Evolutionary conservation across 2,888 invertebrate genomes (phyloP), one percentile per base, ranked within the genome.

Genomic region (Dicranocentrus wangi): DNA sequence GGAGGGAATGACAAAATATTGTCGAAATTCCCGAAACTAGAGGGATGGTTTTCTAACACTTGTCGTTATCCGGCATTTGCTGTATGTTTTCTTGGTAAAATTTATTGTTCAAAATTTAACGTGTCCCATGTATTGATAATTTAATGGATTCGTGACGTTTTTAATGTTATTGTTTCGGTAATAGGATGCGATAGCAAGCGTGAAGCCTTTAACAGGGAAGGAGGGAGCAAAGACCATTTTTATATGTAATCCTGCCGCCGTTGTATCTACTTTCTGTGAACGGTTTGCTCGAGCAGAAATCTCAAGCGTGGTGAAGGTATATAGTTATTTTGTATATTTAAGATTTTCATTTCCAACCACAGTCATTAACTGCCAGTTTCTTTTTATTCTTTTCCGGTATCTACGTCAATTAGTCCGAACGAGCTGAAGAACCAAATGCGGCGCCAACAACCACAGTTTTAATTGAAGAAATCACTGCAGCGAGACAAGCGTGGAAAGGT

Each of bases 391-490:
- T 53, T 53, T 53, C 21, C 3, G 8, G 39, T 39, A 39, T 39
- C 13, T 39, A 13, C 39, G 13, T 39, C 13, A n/a, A n/a, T n/a
- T n/a, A n/a, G n/a, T n/a, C 58, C 1, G 58, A 58, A 58, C 3
- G 1, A 1, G 10, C n/a, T 13, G 58, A 58, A 27, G 58, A 58
- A 25, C 58, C 25, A 25, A 27, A 3, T 25, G 51, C 19, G 19
- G 2, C 51, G 19, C 19, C 19, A n/a, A n/a, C n/a, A n/a, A n/a
- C 19, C 10, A 13, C 3, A 75, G 51, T 65, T 21, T 89, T 90
- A 0, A 89, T 91, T 0, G 93, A 93, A 53, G 94, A 94, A 87
- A 86, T 93, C 0, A 89, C 89, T 60, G 88, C 89, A 0, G 93
- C 93, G 0, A 90, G 90, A 84, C 90, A 90, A 0, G 90, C 90